Base-by-base conservation (phyloP, 2,113 vertebrate species). In the Percopsis transmontana region DNA sequence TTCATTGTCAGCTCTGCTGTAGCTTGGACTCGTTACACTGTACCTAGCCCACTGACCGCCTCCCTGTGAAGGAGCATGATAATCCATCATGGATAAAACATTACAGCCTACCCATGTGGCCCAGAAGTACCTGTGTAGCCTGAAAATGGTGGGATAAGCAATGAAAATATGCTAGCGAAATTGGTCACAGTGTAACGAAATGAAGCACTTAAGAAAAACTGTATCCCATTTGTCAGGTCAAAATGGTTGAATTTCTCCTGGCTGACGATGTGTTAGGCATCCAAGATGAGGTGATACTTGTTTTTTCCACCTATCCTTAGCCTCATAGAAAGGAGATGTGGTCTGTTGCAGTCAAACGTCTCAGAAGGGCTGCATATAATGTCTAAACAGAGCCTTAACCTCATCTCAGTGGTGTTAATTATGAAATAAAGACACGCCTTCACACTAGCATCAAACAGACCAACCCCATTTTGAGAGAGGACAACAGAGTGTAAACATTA, bases 381-480 rank as follows among this genome's bases (percentile, higher is more conserved):
- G 79, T 70, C 74, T 82, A 82, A 84, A 76, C 79, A 71, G 68
- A 69, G 74, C 62, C 70, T 80, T 77, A 61, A 66, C 77, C 79
- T 76, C 76, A 70, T 88, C 79, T 88, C 71, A 79, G 62, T 70
- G 85, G 73, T 82, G 80, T 82, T 89, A 80, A 79, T 85, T 83
- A 83, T 45, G 33, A 83, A 61, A 81, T 76, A 85, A 75, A 72
- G 70, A 61, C 71, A 79, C 75, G 71, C 71, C 76, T 86, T 80
- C 77, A 72, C 66, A 27, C 58, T 67, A 41, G 68, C 59, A 24
- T 66, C 60, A 78, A 80, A 79, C 81, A 74, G 80, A 71, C 62
- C 61, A 40, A 56, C 52, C 54, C 79, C 83, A 81, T 78, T 57
- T 76, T 75, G 75, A 66, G 63, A 58, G 69, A 71, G n/a, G 53